These are phyloP conservation scores for Drosophila ananassae DNA, from an alignment of 1,140 invertebrate species.

Conservation along the genomic window DNA sequence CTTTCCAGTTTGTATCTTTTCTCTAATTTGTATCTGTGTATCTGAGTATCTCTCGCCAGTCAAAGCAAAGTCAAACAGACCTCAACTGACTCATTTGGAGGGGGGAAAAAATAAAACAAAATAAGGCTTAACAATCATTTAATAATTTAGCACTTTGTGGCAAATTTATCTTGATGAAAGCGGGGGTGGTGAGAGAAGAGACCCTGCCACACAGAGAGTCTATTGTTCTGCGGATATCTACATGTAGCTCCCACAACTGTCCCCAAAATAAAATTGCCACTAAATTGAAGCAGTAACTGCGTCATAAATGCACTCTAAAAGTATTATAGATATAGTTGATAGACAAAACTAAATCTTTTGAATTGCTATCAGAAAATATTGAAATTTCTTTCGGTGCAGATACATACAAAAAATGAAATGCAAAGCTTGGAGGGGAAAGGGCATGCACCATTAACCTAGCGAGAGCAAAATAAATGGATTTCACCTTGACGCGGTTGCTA, in stretches of 20 bases:
- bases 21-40: neutral
- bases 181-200: slow-evolving; percentile 4
- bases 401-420: slow-evolving; percentile 27
- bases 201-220: slow-evolving; percentile 21
- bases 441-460: slow-evolving; percentile 72
- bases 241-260: neutral
- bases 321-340: neutral
- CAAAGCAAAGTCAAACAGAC: slow-evolving; percentile 33
- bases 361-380: slow-evolving; percentile 3
- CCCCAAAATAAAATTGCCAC: neutral
- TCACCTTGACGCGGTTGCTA: slow-evolving; percentile 71
- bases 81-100: slow-evolving; percentile 39
- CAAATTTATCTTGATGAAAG: slow-evolving; percentile 72
- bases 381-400: slow-evolving; percentile 6
- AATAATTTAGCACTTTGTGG: slow-evolving; percentile 77
- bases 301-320: neutral
- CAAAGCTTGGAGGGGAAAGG: slow-evolving; percentile 13
- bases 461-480: slow-evolving; percentile 72
- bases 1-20: neutral
- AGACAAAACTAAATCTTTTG: too few species aligned
- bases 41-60: slow-evolving; percentile 10
- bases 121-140: slow-evolving; percentile 72
- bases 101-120: slow-evolving; percentile 55
- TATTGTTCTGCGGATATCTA: slow-evolving; percentile 31
- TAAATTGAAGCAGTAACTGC: slow-evolving; percentile 29